These are phyloP conservation scores for Protonibea diacanthus DNA, from an alignment of 2,797 vertebrate genomes.

Conservation along the genomic window DNA sequence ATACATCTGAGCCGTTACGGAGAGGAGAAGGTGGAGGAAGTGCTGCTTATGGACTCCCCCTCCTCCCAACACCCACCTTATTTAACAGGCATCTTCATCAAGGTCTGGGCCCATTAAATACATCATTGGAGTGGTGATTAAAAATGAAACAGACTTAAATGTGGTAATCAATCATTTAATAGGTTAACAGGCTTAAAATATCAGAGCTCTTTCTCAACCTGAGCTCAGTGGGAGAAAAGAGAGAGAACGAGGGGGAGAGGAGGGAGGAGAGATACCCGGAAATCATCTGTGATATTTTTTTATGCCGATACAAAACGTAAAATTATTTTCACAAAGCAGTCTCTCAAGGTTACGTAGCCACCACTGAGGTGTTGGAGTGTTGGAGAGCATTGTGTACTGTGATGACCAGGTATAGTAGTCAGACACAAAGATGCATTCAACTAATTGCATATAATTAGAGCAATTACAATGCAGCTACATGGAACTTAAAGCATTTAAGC, in stretches of 20 bases:
- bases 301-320: background rate
- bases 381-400: background rate
- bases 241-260: background rate
- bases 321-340: constrained; percentile 6
- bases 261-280: constrained; percentile 9
- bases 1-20: constrained; percentile 27
- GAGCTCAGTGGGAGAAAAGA: background rate
- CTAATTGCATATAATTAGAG: constrained; percentile 40
- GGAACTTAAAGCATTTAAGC: constrained; percentile 27
- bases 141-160: constrained; percentile 84
- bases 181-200: constrained; percentile 73
- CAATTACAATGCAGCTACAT: constrained; percentile 40
- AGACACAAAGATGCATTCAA: constrained; percentile 29
- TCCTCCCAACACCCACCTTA: constrained; percentile 46
- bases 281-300: constrained; percentile 2
- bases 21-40: constrained; percentile 9
- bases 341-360: background rate
- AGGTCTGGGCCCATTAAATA: constrained; percentile 80
- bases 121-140: constrained; percentile 81
- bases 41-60: constrained; percentile 16
- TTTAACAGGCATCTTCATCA: constrained; percentile 77
- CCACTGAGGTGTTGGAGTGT: background rate
- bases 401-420: background rate
- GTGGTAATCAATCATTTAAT: constrained; percentile 80
- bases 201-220: constrained; percentile 48